Evolutionary conservation across 2,888 invertebrate species (phyloP).

Genomic region (Glaucopsyche alexis): DNA sequence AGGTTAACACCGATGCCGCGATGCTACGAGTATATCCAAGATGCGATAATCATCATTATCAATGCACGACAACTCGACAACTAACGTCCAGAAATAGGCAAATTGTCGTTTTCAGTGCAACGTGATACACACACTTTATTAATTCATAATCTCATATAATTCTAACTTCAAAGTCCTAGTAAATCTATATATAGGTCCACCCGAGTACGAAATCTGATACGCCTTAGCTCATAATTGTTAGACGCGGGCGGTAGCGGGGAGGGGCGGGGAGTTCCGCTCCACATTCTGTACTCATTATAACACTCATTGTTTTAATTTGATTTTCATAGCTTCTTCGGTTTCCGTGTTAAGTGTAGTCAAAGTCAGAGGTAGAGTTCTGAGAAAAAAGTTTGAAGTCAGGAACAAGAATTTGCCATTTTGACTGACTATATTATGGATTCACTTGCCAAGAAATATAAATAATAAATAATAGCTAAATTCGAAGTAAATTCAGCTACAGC

Average conservation of each 20-base stretch:
- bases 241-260: conserved; percentile 1
- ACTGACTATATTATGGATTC: too few relatives aligned
- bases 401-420: too few relatives aligned
- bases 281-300: conserved; percentile 25
- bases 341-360: neutral
- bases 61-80: too few relatives aligned
- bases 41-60: too few relatives aligned
- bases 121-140: too few relatives aligned
- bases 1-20: too few relatives aligned
- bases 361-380: neutral
- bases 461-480: too few relatives aligned
- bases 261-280: conserved; percentile 9
- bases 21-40: too few relatives aligned
- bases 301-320: conserved; percentile 20
- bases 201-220: conserved; percentile 10
- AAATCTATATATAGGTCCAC: neutral
- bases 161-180: neutral
- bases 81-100: too few relatives aligned
- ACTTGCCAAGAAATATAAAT: too few relatives aligned
- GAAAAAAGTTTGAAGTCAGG: neutral
- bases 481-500: too few relatives aligned
- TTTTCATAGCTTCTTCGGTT: conserved; percentile 10
- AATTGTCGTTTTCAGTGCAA: too few relatives aligned
- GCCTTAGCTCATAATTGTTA: conserved; percentile 13
- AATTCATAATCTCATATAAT: neutral